Evolutionary conservation across 2,113 vertebrate genomes (phyloP), one percentile per base, ranked within the genome.

Genomic region (Poeciliopsis prolifica): DNA sequence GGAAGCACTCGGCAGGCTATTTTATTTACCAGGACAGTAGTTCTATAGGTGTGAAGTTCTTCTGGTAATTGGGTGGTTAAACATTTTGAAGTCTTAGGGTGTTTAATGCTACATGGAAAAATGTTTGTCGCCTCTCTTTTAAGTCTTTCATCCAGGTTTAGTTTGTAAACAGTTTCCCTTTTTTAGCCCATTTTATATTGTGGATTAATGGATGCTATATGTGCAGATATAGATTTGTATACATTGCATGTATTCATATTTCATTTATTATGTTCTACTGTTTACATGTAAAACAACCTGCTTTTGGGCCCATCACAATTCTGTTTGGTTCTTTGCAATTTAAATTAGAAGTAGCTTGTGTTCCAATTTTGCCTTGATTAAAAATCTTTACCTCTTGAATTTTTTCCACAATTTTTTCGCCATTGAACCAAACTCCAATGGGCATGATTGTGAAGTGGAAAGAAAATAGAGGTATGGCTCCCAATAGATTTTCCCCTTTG

Each of bases 71-170:
- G 28, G 62, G 44, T 48, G 60, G 72, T 69, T 65, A 35, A 58
- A 17, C 26, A 73, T 19, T 63, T 66, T 4, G 61, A 71, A 73
- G 44, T 82, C 29, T 82, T 33, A 15, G 28, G 61, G 7, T 76
- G 64, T 42, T 74, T 40, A 82, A 75, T 26, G 61, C 30, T 61
- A 17, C 79, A 73, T 63, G n/a, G 69, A 73, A 86, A 82, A 65
- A 71, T 26, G 74, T 8, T 48, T 28, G 67, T 80, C 33, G 30
- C 60, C 22, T 29, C 17, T 35, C 3, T 37, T 68, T 26, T 24
- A 19, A 31, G 54, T 44, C 64, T 1, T 33, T 68, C 13, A 40
- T 40, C n/a, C 17, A n/a, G 33, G 42, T 68, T 63, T 72, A 68
- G 51, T 37, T 10, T 12, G 10, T 37, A 3, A 37, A 37, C 35